These are phyloP conservation scores for Menidia menidia DNA, from an alignment of 2,797 vertebrate species.

Conservation along the genomic window DNA sequence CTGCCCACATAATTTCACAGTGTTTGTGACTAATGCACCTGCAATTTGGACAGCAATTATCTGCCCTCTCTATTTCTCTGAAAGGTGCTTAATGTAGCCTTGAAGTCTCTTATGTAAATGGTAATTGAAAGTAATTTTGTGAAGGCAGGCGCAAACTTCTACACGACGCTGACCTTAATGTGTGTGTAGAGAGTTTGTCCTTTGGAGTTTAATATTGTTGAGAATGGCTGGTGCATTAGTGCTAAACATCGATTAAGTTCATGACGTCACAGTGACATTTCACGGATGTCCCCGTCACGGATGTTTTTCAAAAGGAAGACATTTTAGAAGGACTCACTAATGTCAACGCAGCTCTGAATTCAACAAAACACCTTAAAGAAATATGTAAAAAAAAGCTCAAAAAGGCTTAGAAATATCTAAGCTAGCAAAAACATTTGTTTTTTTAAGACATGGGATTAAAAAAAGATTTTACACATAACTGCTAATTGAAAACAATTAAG, in stretches of 20 bases:
- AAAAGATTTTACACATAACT: too few species aligned
- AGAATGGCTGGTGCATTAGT: constrained; percentile 3
- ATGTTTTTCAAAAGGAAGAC: constrained; percentile 14
- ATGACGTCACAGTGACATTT: constrained; percentile 1
- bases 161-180: constrained; percentile 23
- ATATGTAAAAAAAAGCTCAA: neutral
- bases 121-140: constrained; percentile 21
- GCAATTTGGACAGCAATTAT: constrained; percentile 40
- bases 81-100: constrained; percentile 44
- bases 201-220: constrained; percentile 25
- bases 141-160: constrained; percentile 11
- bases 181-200: constrained; percentile 23
- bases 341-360: neutral
- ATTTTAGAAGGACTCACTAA: neutral
- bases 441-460: too few species aligned
- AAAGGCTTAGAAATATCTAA: too few species aligned
- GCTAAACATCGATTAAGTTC: neutral
- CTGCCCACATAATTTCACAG: constrained; percentile 29
- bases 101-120: constrained; percentile 32
- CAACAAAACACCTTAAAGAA: neutral
- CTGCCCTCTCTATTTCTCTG: constrained; percentile 36
- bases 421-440: too few species aligned
- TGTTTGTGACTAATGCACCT: constrained; percentile 50
- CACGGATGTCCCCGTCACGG: neutral
- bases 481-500: too few species aligned